Percentiles rank a stretch among this genome's conserved stretches.
Conservation (phyloP, 2,797 vertebrate genomes). For the Phoxinus dragarum region DNA sequence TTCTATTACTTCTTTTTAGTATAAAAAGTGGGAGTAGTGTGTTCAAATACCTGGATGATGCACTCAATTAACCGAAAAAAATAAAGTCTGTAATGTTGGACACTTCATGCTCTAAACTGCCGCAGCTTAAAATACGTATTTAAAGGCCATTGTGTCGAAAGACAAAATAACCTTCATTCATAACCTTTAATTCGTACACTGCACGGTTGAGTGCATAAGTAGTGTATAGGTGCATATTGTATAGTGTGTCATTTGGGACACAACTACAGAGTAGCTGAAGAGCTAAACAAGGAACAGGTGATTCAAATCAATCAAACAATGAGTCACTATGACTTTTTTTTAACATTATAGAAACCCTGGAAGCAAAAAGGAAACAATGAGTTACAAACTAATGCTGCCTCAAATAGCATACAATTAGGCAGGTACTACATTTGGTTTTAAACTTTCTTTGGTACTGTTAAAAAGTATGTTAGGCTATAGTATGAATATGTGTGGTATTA, state of each 20-base stretch:
- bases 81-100: background rate
- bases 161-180: background rate
- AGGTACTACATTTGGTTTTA: background rate
- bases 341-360: background rate
- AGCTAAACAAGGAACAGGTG: too few relatives aligned
- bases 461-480: background rate
- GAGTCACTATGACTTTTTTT: background rate
- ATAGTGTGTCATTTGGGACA: too few relatives aligned
- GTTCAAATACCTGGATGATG: too few relatives aligned
- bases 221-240: too few relatives aligned
- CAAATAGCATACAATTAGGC: background rate
- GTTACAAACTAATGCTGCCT: too few relatives aligned
- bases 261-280: too few relatives aligned
- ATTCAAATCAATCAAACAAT: background rate
- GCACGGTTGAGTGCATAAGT: too few relatives aligned
- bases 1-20: too few relatives aligned
- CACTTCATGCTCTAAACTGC: background rate
- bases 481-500: background rate
- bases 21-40: too few relatives aligned
- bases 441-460: background rate
- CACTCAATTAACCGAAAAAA: background rate
- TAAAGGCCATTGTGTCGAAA: background rate
- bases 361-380: background rate
- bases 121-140: background rate
- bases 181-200: too few relatives aligned